Percentiles rank a stretch among this genome's conserved stretches.
phyloP scores from a whole-genome alignment of 2,888 invertebrate genomes.

The Sarcophaga rosellei region DNA sequence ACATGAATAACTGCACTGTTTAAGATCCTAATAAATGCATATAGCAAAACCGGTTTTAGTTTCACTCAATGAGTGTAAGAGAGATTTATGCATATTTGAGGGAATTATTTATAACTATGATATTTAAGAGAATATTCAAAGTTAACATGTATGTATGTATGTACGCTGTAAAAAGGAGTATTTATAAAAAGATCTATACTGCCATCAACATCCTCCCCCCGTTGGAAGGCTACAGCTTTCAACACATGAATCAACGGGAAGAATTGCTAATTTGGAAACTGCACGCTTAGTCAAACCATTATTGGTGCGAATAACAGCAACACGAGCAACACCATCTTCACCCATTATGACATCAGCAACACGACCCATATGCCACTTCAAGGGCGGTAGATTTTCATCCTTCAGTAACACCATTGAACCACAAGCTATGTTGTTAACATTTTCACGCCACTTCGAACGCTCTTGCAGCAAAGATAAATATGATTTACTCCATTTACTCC shows the following conservation, averaged over 20 bases:
- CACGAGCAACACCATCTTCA: constrained; percentile 51
- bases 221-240: constrained; percentile 35
- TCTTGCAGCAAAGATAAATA: constrained; percentile 63
- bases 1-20: too few species aligned
- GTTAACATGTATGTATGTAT: too few species aligned
- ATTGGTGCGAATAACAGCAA: constrained; percentile 53
- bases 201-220: too few species aligned
- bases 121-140: too few species aligned
- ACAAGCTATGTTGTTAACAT: constrained; percentile 12
- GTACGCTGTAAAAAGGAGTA: too few species aligned
- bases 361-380: constrained; percentile 67
- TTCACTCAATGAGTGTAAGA: too few species aligned
- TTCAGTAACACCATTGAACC: constrained; percentile 46
- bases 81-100: too few species aligned
- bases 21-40: too few species aligned
- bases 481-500: constrained; percentile 56
- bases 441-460: constrained; percentile 62
- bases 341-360: constrained; percentile 47
- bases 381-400: constrained; percentile 54
- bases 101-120: too few species aligned
- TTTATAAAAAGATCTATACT: too few species aligned
- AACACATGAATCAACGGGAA: constrained; percentile 50
- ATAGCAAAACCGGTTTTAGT: too few species aligned
- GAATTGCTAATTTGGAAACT: constrained; percentile 54
- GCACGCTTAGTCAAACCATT: constrained; percentile 54